Conservation (phyloP, 2,888 invertebrate genomes). For the Nowickia ferox region DNA sequence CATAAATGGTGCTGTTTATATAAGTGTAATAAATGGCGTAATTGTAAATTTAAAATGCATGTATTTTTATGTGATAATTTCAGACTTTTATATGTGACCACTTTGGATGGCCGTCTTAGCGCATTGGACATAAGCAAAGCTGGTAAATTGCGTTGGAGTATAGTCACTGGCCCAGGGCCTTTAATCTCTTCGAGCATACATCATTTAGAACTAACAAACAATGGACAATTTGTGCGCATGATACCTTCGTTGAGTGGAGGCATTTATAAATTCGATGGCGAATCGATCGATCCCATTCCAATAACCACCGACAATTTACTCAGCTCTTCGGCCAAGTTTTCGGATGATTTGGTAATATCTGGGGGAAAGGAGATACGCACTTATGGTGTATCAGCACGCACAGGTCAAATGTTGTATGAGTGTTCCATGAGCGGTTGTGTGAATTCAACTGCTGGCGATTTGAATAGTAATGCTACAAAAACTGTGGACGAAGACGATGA, state of each 20-base stretch:
- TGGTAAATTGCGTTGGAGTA: conserved; percentile 90
- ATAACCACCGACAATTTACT: conserved; percentile 93
- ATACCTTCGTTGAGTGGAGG: conserved; percentile 97
- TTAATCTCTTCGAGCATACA: conserved; percentile 95
- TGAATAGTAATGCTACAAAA: conserved; percentile 30
- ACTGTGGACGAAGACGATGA: conserved; percentile 52
- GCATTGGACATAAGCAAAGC: conserved; percentile 89
- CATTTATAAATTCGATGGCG: conserved; percentile 95
- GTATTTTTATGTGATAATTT: conserved; percentile 33
- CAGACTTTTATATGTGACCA: conserved; percentile 92
- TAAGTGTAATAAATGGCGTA: too few relatives aligned
- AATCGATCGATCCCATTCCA: conserved; percentile 93
- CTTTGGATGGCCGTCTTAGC: conserved; percentile 94
- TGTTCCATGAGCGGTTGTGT: conserved; percentile 90
- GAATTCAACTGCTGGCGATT: conserved; percentile 86
- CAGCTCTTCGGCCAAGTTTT: conserved; percentile 93
- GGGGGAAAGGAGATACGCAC: conserved; percentile 94
- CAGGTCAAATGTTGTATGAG: conserved; percentile 90
- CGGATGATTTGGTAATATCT: conserved; percentile 92
- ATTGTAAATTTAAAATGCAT: conserved; percentile 22
- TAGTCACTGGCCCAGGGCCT: conserved; percentile 89
- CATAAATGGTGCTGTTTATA: too few relatives aligned
- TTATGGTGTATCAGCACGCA: conserved; percentile 91
- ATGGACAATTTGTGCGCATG: conserved; percentile 93
- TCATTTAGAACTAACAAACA: conserved; percentile 91